A percentile compares a stretch with the other conserved stretches of the same genome.
Evolutionary conservation across 1,140 invertebrate species (phyloP).

Genomic region (Neuroterus valhalla): DNA sequence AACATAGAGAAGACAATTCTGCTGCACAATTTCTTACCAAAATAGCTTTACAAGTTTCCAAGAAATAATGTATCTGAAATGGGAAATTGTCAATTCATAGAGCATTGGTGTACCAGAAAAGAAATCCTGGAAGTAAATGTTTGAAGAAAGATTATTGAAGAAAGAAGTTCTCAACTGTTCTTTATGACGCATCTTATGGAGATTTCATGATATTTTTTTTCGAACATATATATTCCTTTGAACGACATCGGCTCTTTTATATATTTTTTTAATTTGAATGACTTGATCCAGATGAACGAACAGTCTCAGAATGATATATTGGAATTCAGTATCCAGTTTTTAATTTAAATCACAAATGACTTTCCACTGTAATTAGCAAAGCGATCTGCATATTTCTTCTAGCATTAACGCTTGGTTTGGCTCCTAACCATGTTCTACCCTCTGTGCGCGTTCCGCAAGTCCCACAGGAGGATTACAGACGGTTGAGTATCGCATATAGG

Average conservation of each 20-base stretch:
- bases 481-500: slow-evolving; percentile 2
- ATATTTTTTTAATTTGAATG: too few species aligned
- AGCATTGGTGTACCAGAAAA: too few species aligned
- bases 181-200: too few species aligned
- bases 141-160: too few species aligned
- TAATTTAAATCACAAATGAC: slow-evolving; percentile 21
- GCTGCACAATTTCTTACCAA: too few species aligned
- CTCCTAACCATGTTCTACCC: slow-evolving; percentile 23
- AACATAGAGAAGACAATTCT: neutral
- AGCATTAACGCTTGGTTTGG: slow-evolving; percentile 28
- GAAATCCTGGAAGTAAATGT: too few species aligned
- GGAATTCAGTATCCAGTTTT: neutral
- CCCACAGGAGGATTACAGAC: slow-evolving; percentile 23
- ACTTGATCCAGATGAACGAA: neutral
- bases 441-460: slow-evolving; percentile 14
- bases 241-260: too few species aligned
- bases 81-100: neutral
- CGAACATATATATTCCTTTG: too few species aligned
- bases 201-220: too few species aligned
- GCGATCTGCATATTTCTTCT: slow-evolving; percentile 29
- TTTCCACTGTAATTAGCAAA: slow-evolving; percentile 30
- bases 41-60: neutral
- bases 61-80: neutral
- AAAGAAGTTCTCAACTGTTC: too few species aligned
- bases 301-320: neutral